These are phyloP conservation scores for Coreoperca whiteheadi DNA, from an alignment of 2,113 vertebrate genomes.

Conservation along the genomic window DNA sequence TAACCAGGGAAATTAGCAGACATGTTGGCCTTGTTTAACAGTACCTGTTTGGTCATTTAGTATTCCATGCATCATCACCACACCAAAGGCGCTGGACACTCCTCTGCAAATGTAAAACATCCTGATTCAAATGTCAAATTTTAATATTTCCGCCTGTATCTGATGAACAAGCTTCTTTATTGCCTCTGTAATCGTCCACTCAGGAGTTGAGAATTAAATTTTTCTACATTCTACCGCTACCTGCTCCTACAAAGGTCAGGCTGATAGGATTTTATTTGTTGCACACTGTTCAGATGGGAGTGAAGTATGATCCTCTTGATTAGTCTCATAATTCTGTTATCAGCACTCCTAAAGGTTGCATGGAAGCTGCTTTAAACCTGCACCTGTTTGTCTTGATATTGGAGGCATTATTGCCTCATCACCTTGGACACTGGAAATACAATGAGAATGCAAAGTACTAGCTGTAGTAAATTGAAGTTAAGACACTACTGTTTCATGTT, in stretches of 20 bases:
- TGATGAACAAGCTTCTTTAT: slow-evolving; percentile 71
- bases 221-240: slow-evolving; percentile 31
- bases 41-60: slow-evolving; percentile 30
- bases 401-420: slow-evolving; percentile 4
- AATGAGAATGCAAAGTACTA: neutral
- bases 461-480: neutral
- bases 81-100: slow-evolving; percentile 35
- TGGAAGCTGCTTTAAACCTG: slow-evolving; percentile 53
- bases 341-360: slow-evolving; percentile 69
- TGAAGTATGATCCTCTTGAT: slow-evolving; percentile 69
- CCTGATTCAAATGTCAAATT: slow-evolving; percentile 76
- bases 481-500: neutral
- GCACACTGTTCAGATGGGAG: slow-evolving; percentile 60
- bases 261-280: slow-evolving; percentile 67
- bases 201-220: slow-evolving; percentile 55
- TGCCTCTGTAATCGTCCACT: slow-evolving; percentile 64
- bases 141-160: slow-evolving; percentile 69
- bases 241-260: slow-evolving; percentile 72
- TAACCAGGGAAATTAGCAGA: slow-evolving; percentile 19
- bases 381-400: slow-evolving; percentile 52
- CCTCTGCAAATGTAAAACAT: slow-evolving; percentile 63
- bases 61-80: slow-evolving; percentile 43
- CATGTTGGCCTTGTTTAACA: slow-evolving; percentile 33
- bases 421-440: neutral
- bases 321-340: slow-evolving; percentile 64